Conservation (phyloP, 2,113 vertebrate species). For the Octodon degus region DNA sequence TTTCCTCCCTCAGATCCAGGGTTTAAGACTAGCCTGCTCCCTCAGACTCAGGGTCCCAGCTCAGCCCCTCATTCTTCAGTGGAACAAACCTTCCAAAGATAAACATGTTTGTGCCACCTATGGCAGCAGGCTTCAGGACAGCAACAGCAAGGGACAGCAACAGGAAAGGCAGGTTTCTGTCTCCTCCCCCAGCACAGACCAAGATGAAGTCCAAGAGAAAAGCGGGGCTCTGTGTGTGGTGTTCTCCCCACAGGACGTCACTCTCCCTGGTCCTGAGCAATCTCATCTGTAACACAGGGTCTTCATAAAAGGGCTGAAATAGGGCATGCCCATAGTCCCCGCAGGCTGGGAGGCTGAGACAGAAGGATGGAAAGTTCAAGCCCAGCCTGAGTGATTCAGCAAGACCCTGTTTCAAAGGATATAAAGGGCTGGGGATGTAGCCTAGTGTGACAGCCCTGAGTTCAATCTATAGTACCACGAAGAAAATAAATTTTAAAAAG, state of each 20-base stretch:
- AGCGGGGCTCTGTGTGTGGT: not conserved
- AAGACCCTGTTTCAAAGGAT: not conserved
- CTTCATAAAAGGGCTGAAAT: not conserved
- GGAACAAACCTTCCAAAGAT: not conserved
- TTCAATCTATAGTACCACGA: not conserved
- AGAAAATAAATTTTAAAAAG: not conserved
- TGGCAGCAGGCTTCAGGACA: not conserved
- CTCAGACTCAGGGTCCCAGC: not conserved
- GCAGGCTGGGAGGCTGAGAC: not conserved
- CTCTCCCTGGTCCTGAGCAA: not conserved
- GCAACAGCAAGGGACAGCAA: not conserved
- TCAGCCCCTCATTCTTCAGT: not conserved
- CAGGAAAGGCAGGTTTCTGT: not conserved
- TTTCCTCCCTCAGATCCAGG: not conserved
- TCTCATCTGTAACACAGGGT: not conserved
- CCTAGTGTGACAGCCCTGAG: not conserved
- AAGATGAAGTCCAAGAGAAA: not conserved
- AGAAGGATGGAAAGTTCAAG: not conserved
- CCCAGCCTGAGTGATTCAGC: not conserved
- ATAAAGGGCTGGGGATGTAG: not conserved
- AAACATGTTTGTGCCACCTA: not conserved
- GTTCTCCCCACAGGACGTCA: not conserved
- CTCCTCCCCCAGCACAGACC: not conserved
- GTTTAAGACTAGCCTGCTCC: too few species aligned
- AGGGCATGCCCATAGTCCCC: not conserved